Percentiles rank a stretch among this genome's conserved stretches.
These are phyloP conservation scores for Acrobasis repandana DNA, from an alignment of 2,888 invertebrate species.

Conservation along the genomic window DNA sequence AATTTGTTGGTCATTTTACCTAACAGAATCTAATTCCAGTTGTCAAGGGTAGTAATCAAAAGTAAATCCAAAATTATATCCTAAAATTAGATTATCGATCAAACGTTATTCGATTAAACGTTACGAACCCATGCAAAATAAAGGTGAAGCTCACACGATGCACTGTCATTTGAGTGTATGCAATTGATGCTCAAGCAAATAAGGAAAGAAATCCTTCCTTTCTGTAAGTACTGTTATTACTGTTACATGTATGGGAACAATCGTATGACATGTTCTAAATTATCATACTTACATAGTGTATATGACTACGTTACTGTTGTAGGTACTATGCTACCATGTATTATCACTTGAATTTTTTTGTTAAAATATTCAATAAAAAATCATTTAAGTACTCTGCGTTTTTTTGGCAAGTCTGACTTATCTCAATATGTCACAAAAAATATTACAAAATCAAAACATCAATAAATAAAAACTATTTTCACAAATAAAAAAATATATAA, in stretches of 20 bases:
- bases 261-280: neutral
- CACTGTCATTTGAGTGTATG: constrained; percentile 49
- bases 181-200: constrained; percentile 54
- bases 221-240: constrained; percentile 13
- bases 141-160: constrained; percentile 60
- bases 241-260: constrained; percentile 5
- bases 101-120: neutral
- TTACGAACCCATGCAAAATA: constrained; percentile 43
- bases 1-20: no score
- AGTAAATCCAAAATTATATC: neutral
- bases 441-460: neutral
- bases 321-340: constrained; percentile 11
- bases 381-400: neutral
- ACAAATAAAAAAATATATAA: neutral
- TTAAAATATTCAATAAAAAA: neutral
- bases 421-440: neutral
- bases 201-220: constrained; percentile 38
- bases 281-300: constrained; percentile 7
- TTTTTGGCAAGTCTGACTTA: neutral
- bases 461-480: neutral
- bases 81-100: neutral
- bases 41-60: no score
- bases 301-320: constrained; percentile 11
- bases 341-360: constrained; percentile 6
- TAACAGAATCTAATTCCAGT: no score